Evolutionary conservation across 37 sponge, comb jelly and placozoan genomes (phyloP), one percentile per base, ranked within the genome.

Genomic region (Beroe ovata): DNA sequence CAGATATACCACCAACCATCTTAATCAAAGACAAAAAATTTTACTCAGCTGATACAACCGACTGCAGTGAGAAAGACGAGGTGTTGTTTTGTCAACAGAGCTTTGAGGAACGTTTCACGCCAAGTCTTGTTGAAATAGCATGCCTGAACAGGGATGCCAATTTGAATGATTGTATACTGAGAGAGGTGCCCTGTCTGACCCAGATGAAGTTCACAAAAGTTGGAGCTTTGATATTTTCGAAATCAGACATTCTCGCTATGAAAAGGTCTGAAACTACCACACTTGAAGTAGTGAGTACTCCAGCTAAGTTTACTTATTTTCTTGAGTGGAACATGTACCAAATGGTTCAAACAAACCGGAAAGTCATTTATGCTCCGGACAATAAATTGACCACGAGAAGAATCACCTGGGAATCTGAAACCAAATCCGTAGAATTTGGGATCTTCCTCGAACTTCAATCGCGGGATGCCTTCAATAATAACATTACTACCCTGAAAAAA

Each of bases 191-290:
- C 8, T 77, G 84, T 77, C 28, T 23, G 0, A 77, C 11, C 4
- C 39, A 11, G 3, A 77, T 77, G 84, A 30, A 19, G 28, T 77
- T 77, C 84, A 77, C 84, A 1, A 77, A 77, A 25, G 84, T 54
- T 40, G 84, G 84, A n/a, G 84, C 84, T 3, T 35, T 77, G 26
- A 29, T 77, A 2, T 77, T 21, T 19, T 40, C 47, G 1, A 2
- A 77, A 16, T 23, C 8, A 1, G 41, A 33, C 4, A 40, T 77
- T 14, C 21, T 42, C 1, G 84, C 38, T 3, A 77, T 77, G 84
- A 41, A 42, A 37, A 41, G 26, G n/a, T 20, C 38, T 8, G 84
- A 77, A 26, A 39, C 54, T 4, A 77, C 84, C 4, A 0, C 26
- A 14, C 54, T 77, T 28, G 33, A 33, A 25, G 84, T 77, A n/a